These are phyloP conservation scores for Melitaea cinxia DNA, from an alignment of 1,140 invertebrate genomes.

Conservation along the genomic window DNA sequence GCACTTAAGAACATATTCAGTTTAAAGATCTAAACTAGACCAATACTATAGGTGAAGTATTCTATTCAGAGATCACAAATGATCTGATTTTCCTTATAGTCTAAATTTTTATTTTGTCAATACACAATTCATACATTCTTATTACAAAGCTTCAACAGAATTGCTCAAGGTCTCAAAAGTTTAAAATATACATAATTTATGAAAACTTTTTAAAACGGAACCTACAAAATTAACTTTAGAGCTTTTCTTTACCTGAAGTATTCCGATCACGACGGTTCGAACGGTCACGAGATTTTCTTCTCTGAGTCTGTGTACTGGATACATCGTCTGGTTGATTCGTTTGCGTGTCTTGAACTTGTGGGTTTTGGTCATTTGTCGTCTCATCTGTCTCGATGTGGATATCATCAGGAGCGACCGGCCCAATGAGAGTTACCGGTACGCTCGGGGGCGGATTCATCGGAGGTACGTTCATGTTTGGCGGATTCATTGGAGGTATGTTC, in stretches of 20 bases:
- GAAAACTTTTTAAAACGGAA: too few species aligned
- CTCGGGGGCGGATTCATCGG: constrained; percentile 35
- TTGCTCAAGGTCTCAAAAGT: too few species aligned
- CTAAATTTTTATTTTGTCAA: too few species aligned
- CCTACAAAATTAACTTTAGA: not conserved
- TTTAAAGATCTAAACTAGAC: too few species aligned
- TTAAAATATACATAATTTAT: not conserved
- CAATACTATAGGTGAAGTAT: too few species aligned
- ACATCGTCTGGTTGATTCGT: constrained; percentile 25
- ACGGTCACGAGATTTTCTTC: constrained; percentile 19
- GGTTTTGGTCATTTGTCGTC: not conserved
- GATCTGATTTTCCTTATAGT: too few species aligned
- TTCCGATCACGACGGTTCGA: constrained; percentile 22
- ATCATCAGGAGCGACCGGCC: constrained; percentile 28
- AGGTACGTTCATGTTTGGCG: constrained; percentile 25
- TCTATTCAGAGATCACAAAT: too few species aligned
- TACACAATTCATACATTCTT: too few species aligned
- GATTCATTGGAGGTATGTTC: constrained; percentile 31
- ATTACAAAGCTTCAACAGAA: too few species aligned
- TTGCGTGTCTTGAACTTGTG: constrained; percentile 16
- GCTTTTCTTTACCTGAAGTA: constrained; percentile 5
- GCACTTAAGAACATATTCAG: too few species aligned
- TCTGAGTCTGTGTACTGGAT: constrained; percentile 32
- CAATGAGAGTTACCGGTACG: constrained; percentile 27
- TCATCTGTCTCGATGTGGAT: constrained; percentile 24